Percentiles rank a stretch among this genome's conserved stretches.
These are phyloP conservation scores for Zophobas morio DNA, from an alignment of 1,140 invertebrate genomes.

Conservation along the genomic window DNA sequence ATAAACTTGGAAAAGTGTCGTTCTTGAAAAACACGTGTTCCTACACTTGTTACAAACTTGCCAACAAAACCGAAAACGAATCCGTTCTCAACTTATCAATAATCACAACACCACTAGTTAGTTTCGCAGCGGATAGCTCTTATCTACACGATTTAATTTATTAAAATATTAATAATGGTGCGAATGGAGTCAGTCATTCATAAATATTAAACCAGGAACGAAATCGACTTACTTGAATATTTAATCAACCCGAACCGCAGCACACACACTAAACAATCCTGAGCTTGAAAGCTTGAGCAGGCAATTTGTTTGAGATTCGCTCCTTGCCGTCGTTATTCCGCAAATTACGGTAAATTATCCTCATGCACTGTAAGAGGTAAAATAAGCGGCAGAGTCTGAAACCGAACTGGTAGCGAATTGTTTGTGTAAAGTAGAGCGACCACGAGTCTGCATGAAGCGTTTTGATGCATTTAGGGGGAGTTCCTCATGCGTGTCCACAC, in stretches of 20 bases:
- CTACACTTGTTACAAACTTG: no score
- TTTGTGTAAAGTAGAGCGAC: constrained; percentile 38
- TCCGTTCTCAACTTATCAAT: no score
- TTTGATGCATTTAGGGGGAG: constrained; percentile 45
- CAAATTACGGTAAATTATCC: constrained; percentile 28
- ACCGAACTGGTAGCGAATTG: constrained; percentile 36
- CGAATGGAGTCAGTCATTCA: no score
- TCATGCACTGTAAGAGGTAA: constrained; percentile 13
- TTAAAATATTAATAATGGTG: background rate
- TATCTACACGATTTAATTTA: background rate
- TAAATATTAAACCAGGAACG: background rate
- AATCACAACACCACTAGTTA: no score
- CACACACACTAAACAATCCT: constrained; percentile 25
- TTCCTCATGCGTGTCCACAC: constrained; percentile 46
- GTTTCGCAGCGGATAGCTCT: no score
- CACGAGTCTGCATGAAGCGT: constrained; percentile 31
- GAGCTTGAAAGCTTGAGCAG: constrained; percentile 25
- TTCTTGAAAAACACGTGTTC: no score
- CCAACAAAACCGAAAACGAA: no score
- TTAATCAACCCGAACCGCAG: background rate
- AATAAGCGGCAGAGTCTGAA: constrained; percentile 35
- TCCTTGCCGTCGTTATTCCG: constrained; percentile 10
- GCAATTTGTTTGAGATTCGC: constrained; percentile 30
- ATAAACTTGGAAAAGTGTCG: no score
- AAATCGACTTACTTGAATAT: constrained; percentile 30